Evolutionary conservation across 1,140 invertebrate species (phyloP), one percentile per base, ranked within the genome.

Genomic region (Zophobas atratus): DNA sequence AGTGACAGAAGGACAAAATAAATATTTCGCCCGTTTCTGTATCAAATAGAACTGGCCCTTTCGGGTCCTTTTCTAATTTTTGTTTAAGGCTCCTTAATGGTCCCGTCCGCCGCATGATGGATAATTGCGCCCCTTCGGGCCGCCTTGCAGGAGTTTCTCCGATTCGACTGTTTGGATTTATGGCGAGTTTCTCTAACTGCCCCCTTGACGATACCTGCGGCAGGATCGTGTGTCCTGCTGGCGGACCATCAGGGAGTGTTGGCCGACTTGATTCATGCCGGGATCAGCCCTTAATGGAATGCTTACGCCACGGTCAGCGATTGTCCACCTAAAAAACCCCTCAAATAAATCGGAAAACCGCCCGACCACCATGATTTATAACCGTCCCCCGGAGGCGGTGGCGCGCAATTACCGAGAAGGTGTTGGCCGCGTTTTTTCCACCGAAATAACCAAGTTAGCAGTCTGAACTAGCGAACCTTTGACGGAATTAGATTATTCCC

Each of bases 251-350:
- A 78, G 80, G 79, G 79, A 77, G 80, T 79, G 79, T 81, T 77
- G 75, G 77, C 76, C 70, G 80, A 79, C 83, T 84, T 84, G 83
- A 84, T 84, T 83, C 83, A 84, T 84, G 81, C 81, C 70, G 70
- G 83, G 83, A 82, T 84, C 82, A 77, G 77, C 81, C 81, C 78
- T 80, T 84, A 84, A 84, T 84, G 83, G 83, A 84, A 84, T 83
- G 81, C 82, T 84, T 84, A 84, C 83, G 70, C 78, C 74, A 74
- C 81, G 82, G 83, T 84, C 83, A 84, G 82, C 82, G 81, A 83
- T 82, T 82, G 82, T 83, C 82, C 79, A 74, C 79, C 80, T 70
- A 81, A 82, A 20, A 82, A 82, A 82, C 77, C 75, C 79, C 70
- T 71, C 39, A 77, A 79, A 80, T 82, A 80, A 82, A 82, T 82